Evolutionary conservation across 2,888 invertebrate genomes (phyloP), one percentile per base, ranked within the genome.

Genomic region (Papilio elwesi): DNA sequence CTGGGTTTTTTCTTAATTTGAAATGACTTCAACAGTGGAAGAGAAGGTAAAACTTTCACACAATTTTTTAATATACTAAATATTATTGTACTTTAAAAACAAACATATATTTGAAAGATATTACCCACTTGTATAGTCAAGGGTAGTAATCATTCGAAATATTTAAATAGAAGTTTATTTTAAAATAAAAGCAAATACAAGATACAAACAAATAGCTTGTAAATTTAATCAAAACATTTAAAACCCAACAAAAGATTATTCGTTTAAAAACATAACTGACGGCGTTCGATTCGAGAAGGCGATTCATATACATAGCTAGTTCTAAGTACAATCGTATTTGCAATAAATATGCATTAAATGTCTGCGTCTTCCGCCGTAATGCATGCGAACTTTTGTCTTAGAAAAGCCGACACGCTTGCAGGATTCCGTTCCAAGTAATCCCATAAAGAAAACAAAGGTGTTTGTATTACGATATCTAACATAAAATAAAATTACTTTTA

Each of bases 371-470:
- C 70, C 64, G 53, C 9, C 26, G 64, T 43, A 70, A 12, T 53
- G 52, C 62, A 53, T 53, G 70, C 66, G 49, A 71, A 67, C 12
- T 51, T 71, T 51, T 68, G 48, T 72, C 59, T 70, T 15, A 67
- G 15, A 36, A 47, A 63, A 43, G 68, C 71, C 59, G 53, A 72
- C 67, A 63, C 67, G 68, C 64, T 48, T 49, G 48, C 55, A 53
- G 16, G 52, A 64, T 64, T 73, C 68, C 53, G 59, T 62, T 67
- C 72, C 59, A 36, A 57, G 55, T 57, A 71, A 67, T 52, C 51
- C 48, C 55, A 16, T 55, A 53, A 43, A 51, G 68, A 38, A 49
- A 68, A 62, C 59, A 57, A 62, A 12, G 7, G 10, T 48, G 43
- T 26, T 48, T 48, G 47, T 48, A 64, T 6, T 43, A 36, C n/a